Evolutionary conservation across 2,797 vertebrate species (phyloP), one percentile per base, ranked within the genome.

Genomic region (Sparidentex hasta): DNA sequence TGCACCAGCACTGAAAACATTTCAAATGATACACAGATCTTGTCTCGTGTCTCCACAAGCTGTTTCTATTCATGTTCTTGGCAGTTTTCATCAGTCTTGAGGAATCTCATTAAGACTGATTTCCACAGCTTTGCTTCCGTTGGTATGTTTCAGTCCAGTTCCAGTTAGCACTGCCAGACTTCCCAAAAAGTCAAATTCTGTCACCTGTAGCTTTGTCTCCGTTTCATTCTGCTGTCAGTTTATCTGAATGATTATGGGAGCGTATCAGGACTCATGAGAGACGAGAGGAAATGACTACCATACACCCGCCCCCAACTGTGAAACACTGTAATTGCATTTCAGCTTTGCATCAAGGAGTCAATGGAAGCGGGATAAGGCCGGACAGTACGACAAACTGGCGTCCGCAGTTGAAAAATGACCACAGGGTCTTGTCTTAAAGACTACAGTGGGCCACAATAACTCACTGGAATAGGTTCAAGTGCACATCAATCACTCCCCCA

Each of bases 391-490:
- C 76, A 82, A 59, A 54, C 82, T 41, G 84, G 77, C 59, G 55
- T 85, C 76, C 13, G 20, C 54, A 64, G 74, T 69, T 90, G 81
- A 91, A 85, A 87, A 86, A 90, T 86, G 74, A 57, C 81, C 86
- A 66, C 17, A 5, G 21, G 71, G 73, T 85, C 77, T 88, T 72
- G 63, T 84, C 84, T 91, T 90, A 85, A 92, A 92, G 84, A 91
- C 84, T 76, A 76, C 54, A 82, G 85, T 16, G 20, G 71, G 71
- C 79, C 76, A 69, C 84, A 71, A 88, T 92, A 92, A 90, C 74
- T 93, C 90, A 92, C 77, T 80, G 80, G 85, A 92, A 90, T 88
- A 85, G 88, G 84, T 80, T 92, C 88, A 91, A 89, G 88, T 88
- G 88, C 38, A 13, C 82, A 93, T 92, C 88, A 86, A 92, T 94